phyloP scores from a whole-genome alignment of 1,140 invertebrate species.

The Eupristina koningsbergeri region DNA sequence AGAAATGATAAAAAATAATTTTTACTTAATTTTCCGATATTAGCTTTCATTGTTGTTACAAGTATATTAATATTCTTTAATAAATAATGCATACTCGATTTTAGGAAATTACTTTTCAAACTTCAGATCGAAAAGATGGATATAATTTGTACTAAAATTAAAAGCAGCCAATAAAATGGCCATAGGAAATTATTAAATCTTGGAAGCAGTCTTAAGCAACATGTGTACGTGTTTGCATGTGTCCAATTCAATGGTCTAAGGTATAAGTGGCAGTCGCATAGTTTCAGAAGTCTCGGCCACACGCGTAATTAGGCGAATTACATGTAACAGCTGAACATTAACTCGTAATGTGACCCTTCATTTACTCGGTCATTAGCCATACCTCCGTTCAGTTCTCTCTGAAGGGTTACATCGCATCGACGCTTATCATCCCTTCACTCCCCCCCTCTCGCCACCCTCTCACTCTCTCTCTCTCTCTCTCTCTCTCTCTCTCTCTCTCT shows the following conservation, averaged over 20 bases:
- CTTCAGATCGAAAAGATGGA: too few relatives aligned
- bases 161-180: too few relatives aligned
- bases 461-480: too few relatives aligned
- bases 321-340: slow-evolving; percentile 74
- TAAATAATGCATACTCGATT: too few relatives aligned
- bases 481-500: background rate
- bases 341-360: slow-evolving; percentile 73
- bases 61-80: too few relatives aligned
- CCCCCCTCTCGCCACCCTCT: slow-evolving; percentile 36
- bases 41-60: too few relatives aligned
- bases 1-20: too few relatives aligned
- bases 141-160: too few relatives aligned
- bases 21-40: too few relatives aligned
- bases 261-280: slow-evolving; percentile 60
- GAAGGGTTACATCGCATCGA: slow-evolving; percentile 43
- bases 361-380: slow-evolving; percentile 71
- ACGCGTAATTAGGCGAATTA: slow-evolving; percentile 71
- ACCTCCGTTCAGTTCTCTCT: slow-evolving; percentile 56
- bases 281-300: slow-evolving; percentile 58
- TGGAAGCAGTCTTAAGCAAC: too few relatives aligned
- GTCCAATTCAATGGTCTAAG: background rate
- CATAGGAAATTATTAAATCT: too few relatives aligned
- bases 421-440: slow-evolving; percentile 62
- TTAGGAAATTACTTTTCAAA: too few relatives aligned
- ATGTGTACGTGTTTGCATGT: background rate